Conservation (phyloP, 1,140 invertebrate species). For the Drosophila yakuba region DNA sequence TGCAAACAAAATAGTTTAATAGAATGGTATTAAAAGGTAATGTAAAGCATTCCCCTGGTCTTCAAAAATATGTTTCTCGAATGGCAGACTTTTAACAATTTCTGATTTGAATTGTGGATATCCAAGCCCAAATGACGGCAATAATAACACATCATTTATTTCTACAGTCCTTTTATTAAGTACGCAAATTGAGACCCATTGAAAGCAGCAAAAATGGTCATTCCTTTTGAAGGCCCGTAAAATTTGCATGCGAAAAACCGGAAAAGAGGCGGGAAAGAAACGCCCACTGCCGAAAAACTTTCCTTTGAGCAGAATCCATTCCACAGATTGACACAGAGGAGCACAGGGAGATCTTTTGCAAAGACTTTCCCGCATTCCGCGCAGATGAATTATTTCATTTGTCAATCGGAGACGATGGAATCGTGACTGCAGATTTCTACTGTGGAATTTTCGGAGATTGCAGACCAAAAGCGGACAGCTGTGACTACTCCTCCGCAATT, state of each 20-base stretch:
- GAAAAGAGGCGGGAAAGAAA: conserved; percentile 7
- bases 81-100: too few species aligned
- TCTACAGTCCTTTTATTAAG: background rate
- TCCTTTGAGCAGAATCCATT: conserved; percentile 47
- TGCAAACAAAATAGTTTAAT: too few species aligned
- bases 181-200: background rate
- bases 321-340: conserved; percentile 33
- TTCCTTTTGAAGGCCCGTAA: background rate
- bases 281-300: conserved; percentile 28
- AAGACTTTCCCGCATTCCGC: conserved; percentile 58
- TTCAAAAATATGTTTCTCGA: too few species aligned
- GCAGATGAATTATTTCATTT: conserved; percentile 72
- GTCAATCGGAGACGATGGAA: conserved; percentile 53
- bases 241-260: conserved; percentile 19
- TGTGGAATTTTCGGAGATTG: conserved; percentile 54
- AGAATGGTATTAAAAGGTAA: too few species aligned
- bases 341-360: conserved; percentile 10
- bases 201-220: conserved; percentile 1
- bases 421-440: conserved; percentile 74
- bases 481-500: conserved; percentile 36
- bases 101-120: too few species aligned
- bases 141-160: too few species aligned
- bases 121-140: background rate
- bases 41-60: too few species aligned
- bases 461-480: conserved; percentile 5